A percentile compares a stretch with the other conserved stretches of the same genome.
phyloP scores from a whole-genome alignment of 2,113 vertebrate species.

The Hippocampus barbouri region DNA sequence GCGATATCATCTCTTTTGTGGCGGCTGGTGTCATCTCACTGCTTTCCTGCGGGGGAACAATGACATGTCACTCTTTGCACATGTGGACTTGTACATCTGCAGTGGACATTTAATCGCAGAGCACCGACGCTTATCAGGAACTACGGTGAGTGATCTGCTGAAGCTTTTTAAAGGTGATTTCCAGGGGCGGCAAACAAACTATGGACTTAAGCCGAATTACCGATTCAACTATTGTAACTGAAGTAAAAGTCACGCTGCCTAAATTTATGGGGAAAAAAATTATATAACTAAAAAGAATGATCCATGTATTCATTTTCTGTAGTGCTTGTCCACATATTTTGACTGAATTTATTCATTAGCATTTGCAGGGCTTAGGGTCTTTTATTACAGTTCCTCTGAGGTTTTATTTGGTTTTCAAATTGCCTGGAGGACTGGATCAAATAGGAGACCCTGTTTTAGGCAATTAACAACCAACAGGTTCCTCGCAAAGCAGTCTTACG shows the following conservation, averaged over 20 bases:
- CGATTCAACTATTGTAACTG: no score
- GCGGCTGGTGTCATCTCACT: background rate
- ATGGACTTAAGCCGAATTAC: no score
- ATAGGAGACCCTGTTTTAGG: background rate
- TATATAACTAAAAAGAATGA: background rate
- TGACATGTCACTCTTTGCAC: slow-evolving; percentile 11
- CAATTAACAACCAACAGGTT: background rate
- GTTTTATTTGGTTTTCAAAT: background rate
- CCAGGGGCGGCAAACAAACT: no score
- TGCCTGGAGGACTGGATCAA: background rate
- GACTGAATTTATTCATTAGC: background rate
- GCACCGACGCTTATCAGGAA: slow-evolving; percentile 1
- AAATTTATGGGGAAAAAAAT: background rate
- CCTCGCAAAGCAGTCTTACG: background rate
- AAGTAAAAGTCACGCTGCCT: no score
- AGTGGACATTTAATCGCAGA: slow-evolving; percentile 7
- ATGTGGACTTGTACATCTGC: slow-evolving; percentile 1
- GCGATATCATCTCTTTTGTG: slow-evolving; percentile 16
- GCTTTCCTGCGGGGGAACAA: slow-evolving; percentile 5
- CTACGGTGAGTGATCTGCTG: slow-evolving; percentile 41
- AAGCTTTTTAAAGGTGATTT: background rate
- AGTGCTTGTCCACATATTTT: background rate
- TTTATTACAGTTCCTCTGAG: background rate
- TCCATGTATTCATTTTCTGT: background rate
- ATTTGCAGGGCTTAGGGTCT: background rate